These are phyloP conservation scores for Sylvilagus bachmani DNA, from an alignment of 2,113 vertebrate genomes.

Conservation along the genomic window DNA sequence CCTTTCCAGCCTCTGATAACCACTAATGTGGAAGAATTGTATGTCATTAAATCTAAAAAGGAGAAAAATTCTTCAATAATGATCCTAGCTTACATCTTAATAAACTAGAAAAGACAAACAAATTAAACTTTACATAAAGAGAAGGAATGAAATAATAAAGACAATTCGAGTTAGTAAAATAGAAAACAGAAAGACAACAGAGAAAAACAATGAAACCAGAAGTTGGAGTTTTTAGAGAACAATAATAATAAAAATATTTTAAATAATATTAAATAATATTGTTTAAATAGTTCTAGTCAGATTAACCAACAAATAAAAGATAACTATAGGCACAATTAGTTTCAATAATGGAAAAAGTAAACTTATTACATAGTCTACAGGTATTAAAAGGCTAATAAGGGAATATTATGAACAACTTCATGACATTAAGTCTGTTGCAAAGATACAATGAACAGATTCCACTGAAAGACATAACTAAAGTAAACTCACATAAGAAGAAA, in stretches of 20 bases:
- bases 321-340: not conserved
- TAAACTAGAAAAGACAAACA: not conserved
- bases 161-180: not conserved
- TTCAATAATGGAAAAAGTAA: not conserved
- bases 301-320: not conserved
- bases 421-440: not conserved
- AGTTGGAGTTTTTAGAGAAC: not conserved
- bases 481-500: not conserved
- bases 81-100: not conserved
- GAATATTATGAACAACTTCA: not conserved
- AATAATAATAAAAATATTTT: no score
- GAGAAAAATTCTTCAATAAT: not conserved
- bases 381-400: not conserved
- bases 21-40: not conserved
- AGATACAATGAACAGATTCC: not conserved
- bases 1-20: no score
- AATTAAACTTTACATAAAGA: not conserved
- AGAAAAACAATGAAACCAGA: not conserved
- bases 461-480: not conserved
- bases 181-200: not conserved
- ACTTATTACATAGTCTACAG: not conserved
- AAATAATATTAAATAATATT: not conserved
- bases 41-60: not conserved
- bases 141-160: constrained; percentile 1
- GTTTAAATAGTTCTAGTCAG: not conserved